phyloP scores from a whole-genome alignment of 2,888 invertebrate species.

The Stenchaetothrips biformis region DNA sequence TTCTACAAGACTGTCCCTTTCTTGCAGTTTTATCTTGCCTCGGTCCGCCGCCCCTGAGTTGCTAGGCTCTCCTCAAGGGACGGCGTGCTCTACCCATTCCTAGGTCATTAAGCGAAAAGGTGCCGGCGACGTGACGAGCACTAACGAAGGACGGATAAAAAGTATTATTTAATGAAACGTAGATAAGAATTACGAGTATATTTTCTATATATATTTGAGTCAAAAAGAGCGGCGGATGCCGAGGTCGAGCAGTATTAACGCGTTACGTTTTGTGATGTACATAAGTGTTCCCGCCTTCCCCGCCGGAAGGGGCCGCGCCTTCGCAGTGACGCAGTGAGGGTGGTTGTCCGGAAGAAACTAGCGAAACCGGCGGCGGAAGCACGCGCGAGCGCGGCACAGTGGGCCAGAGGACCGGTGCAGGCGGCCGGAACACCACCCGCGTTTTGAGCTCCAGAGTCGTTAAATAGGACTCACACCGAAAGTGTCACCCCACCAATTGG shows the following conservation, averaged over 20 bases:
- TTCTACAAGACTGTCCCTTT: constrained; percentile 18
- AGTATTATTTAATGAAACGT: neutral
- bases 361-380: too few relatives aligned
- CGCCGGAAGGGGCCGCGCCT: neutral
- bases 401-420: too few relatives aligned
- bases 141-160: constrained; percentile 13
- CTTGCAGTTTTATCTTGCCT: neutral
- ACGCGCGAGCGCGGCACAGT: too few relatives aligned
- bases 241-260: neutral
- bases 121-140: neutral
- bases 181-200: constrained; percentile 19
- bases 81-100: too few relatives aligned
- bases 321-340: too few relatives aligned
- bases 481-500: too few relatives aligned
- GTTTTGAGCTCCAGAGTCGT: too few relatives aligned
- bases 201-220: constrained; percentile 12
- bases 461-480: too few relatives aligned
- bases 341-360: too few relatives aligned
- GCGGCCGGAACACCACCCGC: too few relatives aligned
- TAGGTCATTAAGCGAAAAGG: too few relatives aligned
- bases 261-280: constrained; percentile 11
- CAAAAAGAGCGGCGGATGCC: neutral
- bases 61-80: neutral
- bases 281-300: neutral
- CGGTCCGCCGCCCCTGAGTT: neutral